A percentile compares a stretch with the other conserved stretches of the same genome.
These are phyloP conservation scores for Agrilus planipennis DNA, from an alignment of 1,140 invertebrate species.

Conservation along the genomic window DNA sequence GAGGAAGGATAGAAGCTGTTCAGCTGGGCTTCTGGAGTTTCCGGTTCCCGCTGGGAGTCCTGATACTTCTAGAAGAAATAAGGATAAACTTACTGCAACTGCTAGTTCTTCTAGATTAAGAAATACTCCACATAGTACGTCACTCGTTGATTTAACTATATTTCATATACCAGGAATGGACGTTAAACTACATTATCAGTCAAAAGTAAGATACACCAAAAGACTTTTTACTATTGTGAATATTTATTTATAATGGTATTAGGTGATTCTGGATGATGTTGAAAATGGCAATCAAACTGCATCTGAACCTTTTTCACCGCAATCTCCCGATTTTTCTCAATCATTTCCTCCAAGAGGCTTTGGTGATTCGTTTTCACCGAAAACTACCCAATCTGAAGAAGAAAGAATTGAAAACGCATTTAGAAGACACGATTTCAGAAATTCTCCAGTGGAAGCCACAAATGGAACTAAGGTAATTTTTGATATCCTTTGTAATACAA, in stretches of 20 bases:
- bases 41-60: conserved; percentile 39
- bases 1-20: conserved; percentile 59
- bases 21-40: conserved; percentile 55
- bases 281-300: no score
- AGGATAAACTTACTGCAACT: conserved; percentile 38
- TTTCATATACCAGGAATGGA: conserved; percentile 92
- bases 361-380: conserved; percentile 1
- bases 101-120: conserved; percentile 38
- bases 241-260: no score
- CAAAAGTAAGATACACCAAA: conserved; percentile 44
- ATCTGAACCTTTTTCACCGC: no score
- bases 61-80: conserved; percentile 36
- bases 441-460: no score
- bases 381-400: conserved; percentile 21
- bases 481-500: no score
- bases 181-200: conserved; percentile 87
- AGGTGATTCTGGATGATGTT: not conserved
- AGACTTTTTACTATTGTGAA: no score
- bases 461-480: no score
- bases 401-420: conserved; percentile 31
- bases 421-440: conserved; percentile 25
- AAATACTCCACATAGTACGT: conserved; percentile 37
- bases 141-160: conserved; percentile 70
- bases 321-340: no score
- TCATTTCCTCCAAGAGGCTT: no score